Evolutionary conservation across 2,113 vertebrate species (phyloP), one percentile per base, ranked within the genome.

Genomic region (Nanorana parkeri): DNA sequence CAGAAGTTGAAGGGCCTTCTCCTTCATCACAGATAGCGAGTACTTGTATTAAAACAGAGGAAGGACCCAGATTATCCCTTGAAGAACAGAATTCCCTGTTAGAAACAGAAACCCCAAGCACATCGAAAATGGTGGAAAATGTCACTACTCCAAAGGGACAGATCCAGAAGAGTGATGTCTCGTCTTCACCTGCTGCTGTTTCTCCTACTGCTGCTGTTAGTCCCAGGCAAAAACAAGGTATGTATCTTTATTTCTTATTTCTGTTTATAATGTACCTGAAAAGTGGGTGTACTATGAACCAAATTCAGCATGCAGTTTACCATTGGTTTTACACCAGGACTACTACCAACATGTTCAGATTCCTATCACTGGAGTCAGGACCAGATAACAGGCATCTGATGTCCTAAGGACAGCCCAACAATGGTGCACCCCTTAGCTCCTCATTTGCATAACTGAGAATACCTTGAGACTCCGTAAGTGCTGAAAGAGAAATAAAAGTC

Each of bases 181-280:
- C 29, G 6, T 17, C 36, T 29, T 41, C 61, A 16, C n/a, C 77
- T 63, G 52, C 52, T 51, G 32, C 52, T 28, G 61, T 55, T 15
- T 79, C 69, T 80, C 60, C 61, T 52, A 10, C 32, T 20, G 10
- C 76, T 41, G 67, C 26, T 2, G 21, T 63, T 41, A 88, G 88
- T 71, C 79, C 90, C 80, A 85, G 88, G 8, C 41, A 85, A 77
- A 94, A 92, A 84, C 90, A 91, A 92, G 93, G 93, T 94, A 67
- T 17, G 85, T 51, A 3, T 60, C 47, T 15, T 41, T 28, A 11
- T 10, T 47, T 47, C 41, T 47, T 47, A 2, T 47, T 15, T 15
- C 13, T 15, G 32, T 7, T 36, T 1, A 36, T 36, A 36, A 36
- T 47, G 41, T 47, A 47, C 13, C 41, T 47, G 41, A 10, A 47